phyloP scores from a whole-genome alignment of 2,113 vertebrate genomes.

The Triplophysa siluroides region DNA sequence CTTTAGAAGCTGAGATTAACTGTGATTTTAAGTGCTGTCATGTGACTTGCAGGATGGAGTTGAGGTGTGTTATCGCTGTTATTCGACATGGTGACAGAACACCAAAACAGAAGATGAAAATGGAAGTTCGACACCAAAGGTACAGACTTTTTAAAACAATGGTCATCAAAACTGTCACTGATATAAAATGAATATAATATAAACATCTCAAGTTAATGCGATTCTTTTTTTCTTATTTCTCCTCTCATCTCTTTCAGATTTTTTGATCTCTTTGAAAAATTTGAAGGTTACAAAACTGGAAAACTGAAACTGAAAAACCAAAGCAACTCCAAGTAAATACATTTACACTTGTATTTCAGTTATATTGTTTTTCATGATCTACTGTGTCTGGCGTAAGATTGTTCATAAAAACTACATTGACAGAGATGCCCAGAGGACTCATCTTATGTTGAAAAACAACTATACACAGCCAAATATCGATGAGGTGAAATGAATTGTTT shows the following conservation, averaged over 20 bases:
- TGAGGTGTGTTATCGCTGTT: slow-evolving; percentile 88
- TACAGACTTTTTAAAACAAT: too few relatives aligned
- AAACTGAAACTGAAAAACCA: slow-evolving; percentile 89
- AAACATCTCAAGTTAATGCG: too few relatives aligned
- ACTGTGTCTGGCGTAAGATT: too few relatives aligned
- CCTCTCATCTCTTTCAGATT: slow-evolving; percentile 70
- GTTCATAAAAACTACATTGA: too few relatives aligned
- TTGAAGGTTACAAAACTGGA: slow-evolving; percentile 85
- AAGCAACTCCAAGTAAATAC: slow-evolving; percentile 82
- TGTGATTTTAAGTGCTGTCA: slow-evolving; percentile 3
- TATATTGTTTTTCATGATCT: background rate
- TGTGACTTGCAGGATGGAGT: slow-evolving; percentile 82
- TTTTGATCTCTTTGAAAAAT: slow-evolving; percentile 93
- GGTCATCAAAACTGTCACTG: too few relatives aligned
- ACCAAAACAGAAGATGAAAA: slow-evolving; percentile 93
- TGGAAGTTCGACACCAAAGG: slow-evolving; percentile 88
- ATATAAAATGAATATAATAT: too few relatives aligned
- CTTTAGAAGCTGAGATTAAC: background rate
- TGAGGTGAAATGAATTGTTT: too few relatives aligned
- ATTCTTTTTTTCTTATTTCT: background rate
- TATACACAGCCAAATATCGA: too few relatives aligned
- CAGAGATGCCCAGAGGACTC: too few relatives aligned
- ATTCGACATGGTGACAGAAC: slow-evolving; percentile 89
- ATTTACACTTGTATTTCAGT: too few relatives aligned
- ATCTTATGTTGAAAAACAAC: too few relatives aligned